A percentile compares a stretch with the other conserved stretches of the same genome.
Conservation (phyloP, 2,888 invertebrate genomes). For the Cheilosia impressa region DNA sequence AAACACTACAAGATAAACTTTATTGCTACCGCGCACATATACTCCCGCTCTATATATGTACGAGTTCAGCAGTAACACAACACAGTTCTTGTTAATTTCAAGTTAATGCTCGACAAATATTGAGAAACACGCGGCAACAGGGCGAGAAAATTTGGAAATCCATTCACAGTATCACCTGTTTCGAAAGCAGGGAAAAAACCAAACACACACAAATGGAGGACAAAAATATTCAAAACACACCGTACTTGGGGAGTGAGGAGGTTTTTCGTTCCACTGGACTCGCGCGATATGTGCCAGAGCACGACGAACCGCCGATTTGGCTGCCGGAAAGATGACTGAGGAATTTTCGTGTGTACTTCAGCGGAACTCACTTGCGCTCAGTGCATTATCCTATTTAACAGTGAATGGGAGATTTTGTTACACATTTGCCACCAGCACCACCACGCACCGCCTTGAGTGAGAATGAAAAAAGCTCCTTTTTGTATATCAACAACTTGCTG, state of each 20-base stretch:
- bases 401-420: conserved; percentile 53
- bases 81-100: conserved; percentile 50
- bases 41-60: not conserved
- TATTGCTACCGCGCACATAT: conserved; percentile 50
- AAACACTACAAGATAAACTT: conserved; percentile 68
- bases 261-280: conserved; percentile 46
- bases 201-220: not conserved
- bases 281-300: conserved; percentile 49
- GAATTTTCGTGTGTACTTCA: conserved; percentile 56
- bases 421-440: conserved; percentile 25
- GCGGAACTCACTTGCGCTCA: conserved; percentile 69
- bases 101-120: conserved; percentile 11
- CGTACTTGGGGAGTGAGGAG: not conserved
- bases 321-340: conserved; percentile 74
- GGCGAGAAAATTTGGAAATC: conserved; percentile 26
- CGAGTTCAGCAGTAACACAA: conserved; percentile 28
- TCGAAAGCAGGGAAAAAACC: not conserved
- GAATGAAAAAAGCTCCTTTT: conserved; percentile 55
- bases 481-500: conserved; percentile 25
- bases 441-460: conserved; percentile 18
- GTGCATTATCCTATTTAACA: conserved; percentile 67
- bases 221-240: conserved; percentile 34
- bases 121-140: conserved; percentile 17
- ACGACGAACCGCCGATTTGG: conserved; percentile 67
- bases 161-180: conserved; percentile 53